Percentiles rank a stretch among this genome's conserved stretches.
These are phyloP conservation scores for Enteromius afrohamiltoni DNA, from an alignment of 2,797 vertebrate species.

Conservation along the genomic window DNA sequence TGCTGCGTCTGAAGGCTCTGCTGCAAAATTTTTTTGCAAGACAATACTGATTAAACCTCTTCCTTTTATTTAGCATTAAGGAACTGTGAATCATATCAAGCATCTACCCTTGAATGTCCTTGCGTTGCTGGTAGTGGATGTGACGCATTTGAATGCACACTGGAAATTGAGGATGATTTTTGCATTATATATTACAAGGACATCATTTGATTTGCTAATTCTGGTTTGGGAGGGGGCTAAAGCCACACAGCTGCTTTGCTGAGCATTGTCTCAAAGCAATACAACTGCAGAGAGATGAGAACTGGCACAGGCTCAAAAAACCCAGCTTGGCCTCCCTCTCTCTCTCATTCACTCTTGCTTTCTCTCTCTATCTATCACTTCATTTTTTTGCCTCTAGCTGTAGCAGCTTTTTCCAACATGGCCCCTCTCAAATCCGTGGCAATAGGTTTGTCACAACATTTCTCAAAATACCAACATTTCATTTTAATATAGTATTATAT, in stretches of 20 bases:
- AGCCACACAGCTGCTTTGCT: constrained; percentile 54
- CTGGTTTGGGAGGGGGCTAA: constrained; percentile 28
- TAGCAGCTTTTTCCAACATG: constrained; percentile 33
- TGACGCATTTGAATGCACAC: constrained; percentile 24
- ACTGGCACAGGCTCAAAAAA: constrained; percentile 54
- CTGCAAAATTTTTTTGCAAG: constrained; percentile 36
- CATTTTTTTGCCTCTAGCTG: constrained; percentile 1
- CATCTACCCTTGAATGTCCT: constrained; percentile 42
- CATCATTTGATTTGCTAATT: constrained; percentile 50
- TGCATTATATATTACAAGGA: constrained; percentile 37
- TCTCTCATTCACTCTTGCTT: background rate
- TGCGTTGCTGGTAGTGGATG: background rate
- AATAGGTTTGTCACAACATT: background rate
- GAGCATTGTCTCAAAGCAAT: constrained; percentile 46
- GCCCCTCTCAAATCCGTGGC: background rate
- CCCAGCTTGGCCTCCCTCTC: constrained; percentile 35
- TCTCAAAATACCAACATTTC: background rate
- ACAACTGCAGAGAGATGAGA: constrained; percentile 49
- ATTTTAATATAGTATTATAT: background rate
- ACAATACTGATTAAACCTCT: constrained; percentile 30
- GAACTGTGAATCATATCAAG: constrained; percentile 23
- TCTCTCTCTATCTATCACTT: background rate
- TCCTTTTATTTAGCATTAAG: constrained; percentile 12
- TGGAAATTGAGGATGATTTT: constrained; percentile 30
- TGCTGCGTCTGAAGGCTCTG: constrained; percentile 4